Evolutionary conservation across 2,113 vertebrate genomes (phyloP).

Genomic region (Odocoileus virginianus): DNA sequence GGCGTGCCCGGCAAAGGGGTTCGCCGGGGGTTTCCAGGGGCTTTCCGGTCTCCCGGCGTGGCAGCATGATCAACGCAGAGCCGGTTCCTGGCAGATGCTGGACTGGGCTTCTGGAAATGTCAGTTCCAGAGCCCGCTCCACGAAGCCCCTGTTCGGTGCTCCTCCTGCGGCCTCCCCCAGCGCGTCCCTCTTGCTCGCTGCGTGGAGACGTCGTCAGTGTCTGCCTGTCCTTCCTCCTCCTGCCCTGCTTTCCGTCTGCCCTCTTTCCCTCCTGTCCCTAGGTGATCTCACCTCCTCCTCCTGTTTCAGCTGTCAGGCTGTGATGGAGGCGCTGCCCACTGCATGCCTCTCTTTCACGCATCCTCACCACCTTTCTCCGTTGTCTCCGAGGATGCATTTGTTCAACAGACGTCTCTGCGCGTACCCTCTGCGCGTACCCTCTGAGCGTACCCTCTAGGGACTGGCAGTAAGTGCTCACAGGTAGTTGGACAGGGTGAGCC

Average conservation of each 20-base stretch:
- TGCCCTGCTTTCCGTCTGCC: neutral
- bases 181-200: neutral
- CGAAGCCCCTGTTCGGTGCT: neutral
- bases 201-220: accelerated
- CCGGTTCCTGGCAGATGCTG: neutral
- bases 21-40: neutral
- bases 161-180: neutral
- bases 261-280: neutral
- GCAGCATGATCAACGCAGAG: accelerated
- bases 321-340: neutral
- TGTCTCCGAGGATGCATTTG: neutral
- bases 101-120: neutral
- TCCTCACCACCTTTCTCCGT: neutral
- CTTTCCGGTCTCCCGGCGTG: accelerated
- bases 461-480: neutral
- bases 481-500: neutral
- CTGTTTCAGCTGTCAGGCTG: neutral
- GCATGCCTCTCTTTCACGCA: neutral
- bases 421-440: accelerated
- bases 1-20: accelerated
- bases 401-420: neutral
- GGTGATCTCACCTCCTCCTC: accelerated
- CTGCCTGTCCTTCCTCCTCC: neutral
- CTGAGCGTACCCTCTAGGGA: accelerated
- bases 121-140: accelerated